Conservation (phyloP, 2,113 vertebrate species). For the Erinaceus europaeus region DNA sequence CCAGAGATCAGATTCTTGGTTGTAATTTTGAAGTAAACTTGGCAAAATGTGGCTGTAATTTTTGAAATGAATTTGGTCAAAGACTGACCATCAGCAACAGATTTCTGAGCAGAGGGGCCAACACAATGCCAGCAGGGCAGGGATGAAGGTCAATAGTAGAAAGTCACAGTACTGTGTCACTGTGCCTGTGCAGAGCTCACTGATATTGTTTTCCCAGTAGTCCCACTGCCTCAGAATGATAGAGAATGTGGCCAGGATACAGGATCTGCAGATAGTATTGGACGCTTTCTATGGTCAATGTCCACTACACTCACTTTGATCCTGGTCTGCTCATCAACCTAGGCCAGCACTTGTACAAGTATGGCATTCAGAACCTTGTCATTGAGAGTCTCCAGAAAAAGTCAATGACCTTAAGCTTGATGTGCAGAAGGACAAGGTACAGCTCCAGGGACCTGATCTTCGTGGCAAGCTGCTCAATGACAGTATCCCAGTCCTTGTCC, state of each 20-base stretch:
- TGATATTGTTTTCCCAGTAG: accelerated
- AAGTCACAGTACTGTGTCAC: accelerated
- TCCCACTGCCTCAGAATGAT: neutral
- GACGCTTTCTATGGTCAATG: neutral
- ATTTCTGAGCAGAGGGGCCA: neutral
- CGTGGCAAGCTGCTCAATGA: neutral
- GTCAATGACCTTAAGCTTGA: neutral
- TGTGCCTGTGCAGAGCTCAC: accelerated
- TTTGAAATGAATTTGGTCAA: no score
- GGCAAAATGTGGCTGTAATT: neutral
- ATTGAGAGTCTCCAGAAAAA: neutral
- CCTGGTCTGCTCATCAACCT: neutral
- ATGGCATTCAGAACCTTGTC: neutral
- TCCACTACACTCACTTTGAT: neutral
- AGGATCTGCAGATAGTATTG: neutral
- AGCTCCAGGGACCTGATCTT: neutral
- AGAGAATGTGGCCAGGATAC: neutral
- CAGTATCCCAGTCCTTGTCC: neutral
- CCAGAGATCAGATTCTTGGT: neutral
- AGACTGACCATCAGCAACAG: neutral
- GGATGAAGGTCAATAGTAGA: neutral
- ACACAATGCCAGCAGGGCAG: neutral
- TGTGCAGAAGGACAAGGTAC: neutral
- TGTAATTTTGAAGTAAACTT: neutral
- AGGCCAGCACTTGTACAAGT: neutral